These are phyloP conservation scores for Cydia splendana DNA, from an alignment of 1,140 invertebrate species.

Conservation along the genomic window DNA sequence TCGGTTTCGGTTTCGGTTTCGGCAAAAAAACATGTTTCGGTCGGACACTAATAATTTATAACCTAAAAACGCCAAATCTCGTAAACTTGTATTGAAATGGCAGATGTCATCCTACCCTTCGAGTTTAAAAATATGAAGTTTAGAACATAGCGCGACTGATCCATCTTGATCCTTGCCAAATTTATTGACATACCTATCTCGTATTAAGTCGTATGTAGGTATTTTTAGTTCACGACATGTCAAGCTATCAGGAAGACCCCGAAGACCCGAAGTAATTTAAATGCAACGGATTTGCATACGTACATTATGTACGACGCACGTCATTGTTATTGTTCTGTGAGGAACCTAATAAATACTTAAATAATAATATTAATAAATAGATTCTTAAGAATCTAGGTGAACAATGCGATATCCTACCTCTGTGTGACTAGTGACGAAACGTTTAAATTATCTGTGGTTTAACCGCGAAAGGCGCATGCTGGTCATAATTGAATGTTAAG, in stretches of 20 bases:
- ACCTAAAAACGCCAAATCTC: no score
- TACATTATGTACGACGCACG: background rate
- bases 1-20: no score
- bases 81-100: no score
- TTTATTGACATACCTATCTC: background rate
- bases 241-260: constrained; percentile 12
- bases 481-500: no score
- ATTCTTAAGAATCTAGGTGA: background rate
- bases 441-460: no score
- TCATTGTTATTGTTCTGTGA: constrained; percentile 6
- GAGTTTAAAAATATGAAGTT: background rate
- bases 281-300: constrained; percentile 19
- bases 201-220: background rate
- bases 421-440: no score
- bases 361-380: no score
- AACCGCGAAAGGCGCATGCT: no score
- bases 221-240: background rate
- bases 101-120: no score
- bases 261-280: background rate
- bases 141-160: background rate
- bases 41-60: no score
- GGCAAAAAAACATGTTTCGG: no score
- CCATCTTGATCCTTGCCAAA: background rate
- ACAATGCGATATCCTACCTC: background rate
- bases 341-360: no score